These are phyloP conservation scores for Dichetophora obliterata DNA, from an alignment of 2,888 invertebrate genomes.

Conservation along the genomic window DNA sequence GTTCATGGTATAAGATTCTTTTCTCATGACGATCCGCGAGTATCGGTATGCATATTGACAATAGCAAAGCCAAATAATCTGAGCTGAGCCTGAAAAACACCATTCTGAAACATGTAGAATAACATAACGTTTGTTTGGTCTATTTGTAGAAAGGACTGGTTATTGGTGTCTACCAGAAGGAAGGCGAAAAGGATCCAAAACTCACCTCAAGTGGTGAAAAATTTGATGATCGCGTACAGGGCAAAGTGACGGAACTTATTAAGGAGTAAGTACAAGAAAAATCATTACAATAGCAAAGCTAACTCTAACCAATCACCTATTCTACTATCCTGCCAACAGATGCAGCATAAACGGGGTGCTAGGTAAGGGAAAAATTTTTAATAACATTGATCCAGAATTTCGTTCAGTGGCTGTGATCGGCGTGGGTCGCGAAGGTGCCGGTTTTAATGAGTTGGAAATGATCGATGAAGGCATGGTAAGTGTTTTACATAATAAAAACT, in stretches of 20 bases:
- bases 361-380: slow-evolving; percentile 71
- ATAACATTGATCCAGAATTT: slow-evolving; percentile 74
- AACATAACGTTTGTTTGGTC: slow-evolving; percentile 8
- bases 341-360: slow-evolving; percentile 58
- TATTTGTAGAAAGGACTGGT: slow-evolving; percentile 71
- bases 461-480: slow-evolving; percentile 76
- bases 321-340: slow-evolving; percentile 36
- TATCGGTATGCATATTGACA: slow-evolving; percentile 46
- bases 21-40: slow-evolving; percentile 48
- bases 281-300: not conserved
- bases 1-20: slow-evolving; percentile 40
- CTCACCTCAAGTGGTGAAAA: slow-evolving; percentile 71
- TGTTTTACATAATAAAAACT: slow-evolving; percentile 54
- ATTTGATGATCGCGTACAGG: slow-evolving; percentile 71
- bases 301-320: not conserved
- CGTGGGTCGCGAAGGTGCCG: slow-evolving; percentile 74
- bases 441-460: slow-evolving; percentile 77
- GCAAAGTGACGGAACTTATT: slow-evolving; percentile 70
- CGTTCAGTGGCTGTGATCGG: slow-evolving; percentile 78
- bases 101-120: not conserved
- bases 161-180: slow-evolving; percentile 71
- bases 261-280: slow-evolving; percentile 61
- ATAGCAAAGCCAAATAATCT: not conserved
- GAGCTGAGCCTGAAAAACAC: not conserved
- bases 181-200: slow-evolving; percentile 67